Evolutionary conservation across 2,888 invertebrate genomes (phyloP), one percentile per base, ranked within the genome.

Genomic region (Rugalucina vietnamica): DNA sequence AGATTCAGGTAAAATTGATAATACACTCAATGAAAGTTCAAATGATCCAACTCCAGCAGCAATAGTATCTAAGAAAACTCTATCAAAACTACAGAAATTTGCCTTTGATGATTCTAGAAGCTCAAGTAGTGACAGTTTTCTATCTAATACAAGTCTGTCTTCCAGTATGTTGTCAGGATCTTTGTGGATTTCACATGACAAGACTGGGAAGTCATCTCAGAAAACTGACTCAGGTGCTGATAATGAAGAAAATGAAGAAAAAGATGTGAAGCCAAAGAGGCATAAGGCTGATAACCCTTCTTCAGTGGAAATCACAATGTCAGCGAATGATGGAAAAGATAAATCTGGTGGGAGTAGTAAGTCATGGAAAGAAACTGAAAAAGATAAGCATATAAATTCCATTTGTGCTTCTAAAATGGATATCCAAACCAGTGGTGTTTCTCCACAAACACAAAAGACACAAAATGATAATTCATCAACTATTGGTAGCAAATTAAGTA

Each of bases 31-130:
- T 34, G 12, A 0, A 32, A 14, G 34, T 2, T 37, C n/a, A 1
- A 24, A n/a, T 0, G 14, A 12, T 8, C 27, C 60, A 36, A 71
- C 27, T 32, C 27, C 27, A 24, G 71, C 18, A 32, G 34, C 36
- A 70, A 76, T 37, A 65, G 74, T 89, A 8, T 88, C 90, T 10
- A 49, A 75, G 14, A 74, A 69, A 54, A 89, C 90, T 4, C 69
- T 88, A 27, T 87, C 89, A 27, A 90, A 90, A 76, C 78, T 90
- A n/a, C 85, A 84, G 29, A 79, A 79, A 57, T 90, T 90, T 73
- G 82, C 79, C 18, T 89, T 89, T 85, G 83, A 86, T 81, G 84
- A 86, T 70, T 76, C 84, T 21, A 82, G 76, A 49, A 57, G 76
- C 18, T 77, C 77, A 24, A 27, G 65, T 43, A 65, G 75, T 49